Evolutionary conservation across 1,140 invertebrate genomes (phyloP).

Genomic region (Pseudobourletiella spinata): DNA sequence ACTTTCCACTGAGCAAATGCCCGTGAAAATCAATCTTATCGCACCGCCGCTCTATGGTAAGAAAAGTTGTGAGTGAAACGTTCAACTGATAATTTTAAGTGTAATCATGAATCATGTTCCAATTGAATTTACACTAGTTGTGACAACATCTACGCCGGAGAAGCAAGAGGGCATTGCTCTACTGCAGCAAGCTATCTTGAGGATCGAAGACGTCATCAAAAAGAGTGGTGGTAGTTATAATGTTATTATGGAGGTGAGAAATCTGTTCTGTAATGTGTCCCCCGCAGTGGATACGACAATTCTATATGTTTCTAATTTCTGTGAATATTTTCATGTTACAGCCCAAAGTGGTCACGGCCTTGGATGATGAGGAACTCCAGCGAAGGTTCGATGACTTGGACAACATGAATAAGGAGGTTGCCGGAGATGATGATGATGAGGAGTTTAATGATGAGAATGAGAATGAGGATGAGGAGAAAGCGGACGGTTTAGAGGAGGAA

Average conservation of each 20-base stretch:
- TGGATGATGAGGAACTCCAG: slow-evolving; percentile 90
- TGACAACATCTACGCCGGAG: slow-evolving; percentile 96
- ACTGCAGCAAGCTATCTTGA: slow-evolving; percentile 77
- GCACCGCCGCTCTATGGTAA: slow-evolving; percentile 91
- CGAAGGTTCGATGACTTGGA: slow-evolving; percentile 88
- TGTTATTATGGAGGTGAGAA: slow-evolving; percentile 43
- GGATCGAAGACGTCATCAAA: slow-evolving; percentile 75
- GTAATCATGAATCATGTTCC: slow-evolving; percentile 1
- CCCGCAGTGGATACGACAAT: background rate
- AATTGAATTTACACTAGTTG: slow-evolving; percentile 55
- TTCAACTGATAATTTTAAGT: background rate
- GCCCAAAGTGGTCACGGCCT: slow-evolving; percentile 96
- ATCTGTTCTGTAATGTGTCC: background rate
- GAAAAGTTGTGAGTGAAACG: slow-evolving; percentile 68
- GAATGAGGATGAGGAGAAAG: slow-evolving; percentile 41
- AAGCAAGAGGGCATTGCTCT: slow-evolving; percentile 84
- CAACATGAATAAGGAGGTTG: slow-evolving; percentile 86
- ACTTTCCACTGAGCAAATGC: slow-evolving; percentile 83
- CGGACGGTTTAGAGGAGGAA: slow-evolving; percentile 7
- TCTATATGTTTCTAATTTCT: too few relatives aligned
- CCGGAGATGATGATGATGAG: slow-evolving; percentile 73
- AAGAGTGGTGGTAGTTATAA: slow-evolving; percentile 81
- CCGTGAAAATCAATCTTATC: slow-evolving; percentile 98
- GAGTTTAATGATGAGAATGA: slow-evolving; percentile 43
- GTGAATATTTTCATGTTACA: slow-evolving; percentile 40